phyloP scores from a whole-genome alignment of 2,888 invertebrate genomes.

The Sphecodes monilicornis region DNA sequence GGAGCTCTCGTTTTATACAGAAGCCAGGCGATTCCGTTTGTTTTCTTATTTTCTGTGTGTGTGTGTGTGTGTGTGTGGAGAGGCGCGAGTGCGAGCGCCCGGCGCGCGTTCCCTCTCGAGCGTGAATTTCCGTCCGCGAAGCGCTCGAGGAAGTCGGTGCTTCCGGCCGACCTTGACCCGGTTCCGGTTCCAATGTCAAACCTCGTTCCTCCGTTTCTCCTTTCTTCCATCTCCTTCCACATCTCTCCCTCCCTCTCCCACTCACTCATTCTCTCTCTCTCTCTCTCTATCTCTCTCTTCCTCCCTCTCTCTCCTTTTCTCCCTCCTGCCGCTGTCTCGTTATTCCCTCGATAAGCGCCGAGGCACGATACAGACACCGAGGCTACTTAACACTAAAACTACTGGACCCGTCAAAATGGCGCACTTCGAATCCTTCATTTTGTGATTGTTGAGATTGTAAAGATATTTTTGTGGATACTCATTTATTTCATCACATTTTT shows the following conservation, averaged over 20 bases:
- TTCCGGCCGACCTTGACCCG: slow-evolving; percentile 58
- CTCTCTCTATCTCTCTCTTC: neutral
- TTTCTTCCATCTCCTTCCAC: no score
- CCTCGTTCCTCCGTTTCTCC: neutral
- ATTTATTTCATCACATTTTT: no score
- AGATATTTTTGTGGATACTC: no score
- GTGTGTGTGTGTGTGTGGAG: neutral
- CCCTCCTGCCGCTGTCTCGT: neutral
- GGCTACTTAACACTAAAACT: neutral
- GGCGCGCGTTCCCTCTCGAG: slow-evolving; percentile 14
- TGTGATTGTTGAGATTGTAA: no score
- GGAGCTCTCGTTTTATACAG: slow-evolving; percentile 21
- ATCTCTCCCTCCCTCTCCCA: neutral
- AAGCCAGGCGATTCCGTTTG: neutral
- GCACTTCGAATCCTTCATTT: neutral
- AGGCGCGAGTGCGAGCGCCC: neutral
- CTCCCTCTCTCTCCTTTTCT: neutral
- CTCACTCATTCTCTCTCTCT: no score
- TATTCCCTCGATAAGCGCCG: neutral
- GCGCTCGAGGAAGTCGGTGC: slow-evolving; percentile 6
- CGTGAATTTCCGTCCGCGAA: slow-evolving; percentile 35
- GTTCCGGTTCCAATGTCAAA: slow-evolving; percentile 51
- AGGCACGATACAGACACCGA: neutral
- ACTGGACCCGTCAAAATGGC: neutral
- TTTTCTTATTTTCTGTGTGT: slow-evolving; percentile 30